Evolutionary conservation across 2,113 vertebrate genomes (phyloP).

Genomic region (Oreochromis aureus): DNA sequence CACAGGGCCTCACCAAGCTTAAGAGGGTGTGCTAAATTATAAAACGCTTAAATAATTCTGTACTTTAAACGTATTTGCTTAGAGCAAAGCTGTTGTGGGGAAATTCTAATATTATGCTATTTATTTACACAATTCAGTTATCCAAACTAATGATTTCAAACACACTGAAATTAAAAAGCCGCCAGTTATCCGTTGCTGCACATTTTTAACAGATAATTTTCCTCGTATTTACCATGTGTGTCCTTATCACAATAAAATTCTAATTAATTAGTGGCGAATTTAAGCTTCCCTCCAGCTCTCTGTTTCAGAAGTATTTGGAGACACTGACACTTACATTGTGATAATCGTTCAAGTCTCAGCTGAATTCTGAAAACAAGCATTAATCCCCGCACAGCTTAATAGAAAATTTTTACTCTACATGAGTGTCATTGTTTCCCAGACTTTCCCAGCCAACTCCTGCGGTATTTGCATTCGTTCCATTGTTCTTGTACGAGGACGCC

Average conservation of each 20-base stretch:
- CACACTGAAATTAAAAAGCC: background rate
- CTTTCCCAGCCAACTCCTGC: background rate
- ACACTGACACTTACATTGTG: background rate
- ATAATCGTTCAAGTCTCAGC: background rate
- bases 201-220: background rate
- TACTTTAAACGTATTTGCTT: background rate
- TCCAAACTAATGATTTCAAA: background rate
- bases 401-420: background rate
- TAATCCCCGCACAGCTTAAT: background rate
- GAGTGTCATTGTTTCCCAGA: background rate
- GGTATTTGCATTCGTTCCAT: background rate
- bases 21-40: background rate
- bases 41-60: background rate
- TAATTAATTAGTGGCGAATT: background rate
- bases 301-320: background rate
- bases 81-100: background rate
- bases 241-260: background rate
- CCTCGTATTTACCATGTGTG: background rate
- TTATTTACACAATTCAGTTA: background rate
- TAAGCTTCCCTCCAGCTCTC: background rate
- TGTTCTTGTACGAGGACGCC: background rate
- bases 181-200: background rate
- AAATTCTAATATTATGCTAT: background rate
- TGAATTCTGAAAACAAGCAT: background rate
- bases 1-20: background rate